Evolutionary conservation across 2,113 vertebrate genomes (phyloP), one percentile per base, ranked within the genome.

Genomic region (Psephotus haematonotus): DNA sequence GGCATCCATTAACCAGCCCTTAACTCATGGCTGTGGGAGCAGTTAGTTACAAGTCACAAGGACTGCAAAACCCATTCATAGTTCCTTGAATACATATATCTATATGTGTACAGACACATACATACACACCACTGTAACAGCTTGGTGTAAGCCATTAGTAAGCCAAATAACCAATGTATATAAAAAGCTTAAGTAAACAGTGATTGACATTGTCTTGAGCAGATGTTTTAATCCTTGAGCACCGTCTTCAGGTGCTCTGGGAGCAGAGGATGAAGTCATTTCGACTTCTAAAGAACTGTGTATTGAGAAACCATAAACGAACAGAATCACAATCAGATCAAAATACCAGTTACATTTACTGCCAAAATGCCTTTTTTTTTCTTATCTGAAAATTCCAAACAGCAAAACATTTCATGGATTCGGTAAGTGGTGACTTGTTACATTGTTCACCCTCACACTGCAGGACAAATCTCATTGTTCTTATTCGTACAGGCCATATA

Each of bases 1-100:
- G 82, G 49, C 22, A 10, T 81, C 86, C 65, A 59, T 96, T 94
- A 96, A 57, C 31, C 23, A 81, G 64, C 69, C 39, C 65, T 79
- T 91, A 86, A 88, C 52, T 86, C 77, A 33, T 41, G 64, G 69
- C 60, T 64, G 0, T 37, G 43, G 72, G 82, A 78, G 77, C 86
- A 84, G 62, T 86, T 88, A 82, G 65, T 86, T 86, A 71, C 29
- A 71, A 77, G 77, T 52, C 76, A 68, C 35, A 23, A 57, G 69
- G 80, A 50, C 82, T 78, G 27, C 69, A 86, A 60, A 88, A 28
- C 12, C 35, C 33, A 60, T 93, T 78, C 11, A 9, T 4, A 88
- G 59, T n/a, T 74, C 64, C 62, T 84, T 35, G 33, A 92, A 33
- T 52, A 35, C 10, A 3, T 17, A 27, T 55, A 23, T 39, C 17